Conservation (phyloP, 2,888 invertebrate species). For the Xestia c-nigrum region DNA sequence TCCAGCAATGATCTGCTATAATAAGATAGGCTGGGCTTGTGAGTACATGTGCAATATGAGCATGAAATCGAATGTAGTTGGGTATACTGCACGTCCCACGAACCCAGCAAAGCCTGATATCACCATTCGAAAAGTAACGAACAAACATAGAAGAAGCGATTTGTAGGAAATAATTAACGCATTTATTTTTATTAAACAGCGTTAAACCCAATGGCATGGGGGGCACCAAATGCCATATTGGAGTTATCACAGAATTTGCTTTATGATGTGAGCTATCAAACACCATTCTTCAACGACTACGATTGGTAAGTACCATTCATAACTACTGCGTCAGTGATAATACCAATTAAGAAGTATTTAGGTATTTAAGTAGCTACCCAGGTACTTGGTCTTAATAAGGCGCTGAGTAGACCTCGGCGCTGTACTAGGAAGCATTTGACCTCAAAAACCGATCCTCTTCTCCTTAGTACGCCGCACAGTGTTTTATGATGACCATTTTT, state of each 20-base stretch:
- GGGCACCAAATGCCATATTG: conserved; percentile 82
- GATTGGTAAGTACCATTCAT: conserved; percentile 78
- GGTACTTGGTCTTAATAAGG: background rate
- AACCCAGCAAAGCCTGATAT: background rate
- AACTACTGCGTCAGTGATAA: background rate
- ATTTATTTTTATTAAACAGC: conserved; percentile 67
- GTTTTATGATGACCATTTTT: too few relatives aligned
- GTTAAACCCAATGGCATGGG: conserved; percentile 87
- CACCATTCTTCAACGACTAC: conserved; percentile 88
- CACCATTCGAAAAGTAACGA: background rate
- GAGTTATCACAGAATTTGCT: conserved; percentile 83
- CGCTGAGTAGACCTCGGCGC: background rate
- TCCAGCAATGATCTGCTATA: background rate
- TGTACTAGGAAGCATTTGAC: background rate
- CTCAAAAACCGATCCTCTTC: background rate
- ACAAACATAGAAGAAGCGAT: background rate
- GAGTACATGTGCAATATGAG: background rate
- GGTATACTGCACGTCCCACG: background rate
- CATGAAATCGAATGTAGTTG: background rate
- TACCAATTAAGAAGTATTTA: background rate
- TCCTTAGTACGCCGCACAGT: too few relatives aligned
- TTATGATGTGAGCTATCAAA: conserved; percentile 84
- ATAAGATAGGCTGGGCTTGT: background rate
- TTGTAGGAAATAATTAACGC: background rate
- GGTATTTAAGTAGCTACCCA: background rate